Percentiles rank a stretch among this genome's conserved stretches.
These are phyloP conservation scores for Amphipoea lucens DNA, from an alignment of 2,888 invertebrate species.

Conservation along the genomic window DNA sequence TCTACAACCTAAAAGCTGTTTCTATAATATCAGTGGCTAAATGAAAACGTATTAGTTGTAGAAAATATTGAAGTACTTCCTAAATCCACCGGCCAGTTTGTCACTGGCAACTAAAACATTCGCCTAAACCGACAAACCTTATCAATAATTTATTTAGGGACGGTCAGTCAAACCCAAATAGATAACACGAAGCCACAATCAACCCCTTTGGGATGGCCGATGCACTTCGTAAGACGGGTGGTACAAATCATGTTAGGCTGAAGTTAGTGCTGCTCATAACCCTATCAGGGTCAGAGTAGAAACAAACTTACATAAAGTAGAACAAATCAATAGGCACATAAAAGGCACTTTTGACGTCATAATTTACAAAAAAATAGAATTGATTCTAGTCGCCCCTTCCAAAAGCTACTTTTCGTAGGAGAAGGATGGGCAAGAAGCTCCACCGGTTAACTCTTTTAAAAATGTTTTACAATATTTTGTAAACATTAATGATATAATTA, in stretches of 20 bases:
- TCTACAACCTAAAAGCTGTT: not conserved
- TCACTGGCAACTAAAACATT: not conserved
- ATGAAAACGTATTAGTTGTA: not conserved
- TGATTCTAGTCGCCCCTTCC: no score
- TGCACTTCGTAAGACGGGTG: conserved; percentile 19
- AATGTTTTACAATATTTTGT: no score
- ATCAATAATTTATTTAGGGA: conserved; percentile 7
- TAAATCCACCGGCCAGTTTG: not conserved
- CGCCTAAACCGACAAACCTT: not conserved
- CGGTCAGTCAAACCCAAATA: conserved; percentile 1
- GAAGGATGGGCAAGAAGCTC: no score
- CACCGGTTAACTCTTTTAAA: no score
- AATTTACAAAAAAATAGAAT: no score
- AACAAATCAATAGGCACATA: not conserved
- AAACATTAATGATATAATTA: no score
- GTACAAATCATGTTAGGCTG: conserved; percentile 15
- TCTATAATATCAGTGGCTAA: not conserved
- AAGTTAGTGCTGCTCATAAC: not conserved
- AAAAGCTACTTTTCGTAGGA: no score
- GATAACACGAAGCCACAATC: not conserved
- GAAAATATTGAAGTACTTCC: not conserved
- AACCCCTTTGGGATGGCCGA: not conserved
- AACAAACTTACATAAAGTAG: not conserved
- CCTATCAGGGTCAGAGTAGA: not conserved
- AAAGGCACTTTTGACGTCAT: no score